Evolutionary conservation across 2,888 invertebrate genomes (phyloP), one percentile per base, ranked within the genome.

Genomic region (Caenorhabditis zanzibari): DNA sequence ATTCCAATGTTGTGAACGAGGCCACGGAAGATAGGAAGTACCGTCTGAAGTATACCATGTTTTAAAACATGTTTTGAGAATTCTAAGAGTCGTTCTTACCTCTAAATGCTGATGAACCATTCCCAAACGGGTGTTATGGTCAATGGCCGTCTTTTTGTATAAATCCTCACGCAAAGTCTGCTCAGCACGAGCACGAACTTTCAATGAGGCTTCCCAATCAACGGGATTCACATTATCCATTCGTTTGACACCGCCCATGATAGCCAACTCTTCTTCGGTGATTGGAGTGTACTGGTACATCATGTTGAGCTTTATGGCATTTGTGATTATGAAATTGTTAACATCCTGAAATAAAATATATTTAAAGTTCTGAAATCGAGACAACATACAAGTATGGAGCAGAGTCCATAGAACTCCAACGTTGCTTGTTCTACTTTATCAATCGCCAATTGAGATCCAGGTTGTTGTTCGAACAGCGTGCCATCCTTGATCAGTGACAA

Each of bases 171-270:
- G 38, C 26, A 84, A 38, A 6, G 74, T 81, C n/a, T 66, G 52
- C 38, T 84, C 84, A 12, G 84, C 81, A 14, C 84, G 80, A 19
- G 84, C 84, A 24, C 84, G 54, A 16, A 82, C 69, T 64, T 74
- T 69, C 49, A 84, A 35, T 7, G 84, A 79, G 0, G 84, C 84
- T 28, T 84, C 81, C 73, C 64, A 81, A 54, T 84, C 84, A 14
- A 41, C 5, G 16, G 49, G 2, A 4, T 19, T 41, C 16, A 24
- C 19, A 2, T 32, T 58, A 22, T 69, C 63, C 32, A 38, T 24
- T 32, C 73, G 63, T 68, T 77, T 76, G 35, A 74, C 54, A 28
- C 82, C 82, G n/a, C 77, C 80, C 44, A 83, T 79, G 10, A 32
- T 28, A 4, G 61, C 16, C 28, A 84, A 24, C 26, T 84, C 84